phyloP scores from a whole-genome alignment of 1,140 invertebrate species.

The Drosophila arizonae region DNA sequence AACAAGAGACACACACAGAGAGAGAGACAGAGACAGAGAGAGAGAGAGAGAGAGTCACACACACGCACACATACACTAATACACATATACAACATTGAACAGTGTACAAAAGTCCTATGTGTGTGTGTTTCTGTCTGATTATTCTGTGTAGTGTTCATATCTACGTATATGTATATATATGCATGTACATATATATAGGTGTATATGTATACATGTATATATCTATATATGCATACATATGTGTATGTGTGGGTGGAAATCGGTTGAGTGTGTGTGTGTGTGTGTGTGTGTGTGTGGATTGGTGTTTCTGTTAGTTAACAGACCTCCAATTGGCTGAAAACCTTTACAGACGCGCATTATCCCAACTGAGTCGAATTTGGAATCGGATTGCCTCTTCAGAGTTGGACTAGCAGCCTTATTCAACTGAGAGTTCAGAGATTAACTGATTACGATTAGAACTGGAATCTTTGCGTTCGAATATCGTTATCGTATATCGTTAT shows the following conservation, averaged over 20 bases:
- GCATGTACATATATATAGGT: background rate
- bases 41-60: conserved; percentile 31
- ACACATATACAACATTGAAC: conserved; percentile 78
- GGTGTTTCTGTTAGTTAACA: background rate
- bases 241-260: background rate
- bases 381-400: background rate
- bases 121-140: conserved; percentile 16
- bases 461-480: too few species aligned
- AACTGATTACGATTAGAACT: too few species aligned
- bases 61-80: conserved; percentile 65
- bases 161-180: background rate
- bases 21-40: background rate
- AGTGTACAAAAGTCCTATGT: conserved; percentile 46
- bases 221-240: background rate
- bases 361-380: background rate
- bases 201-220: background rate
- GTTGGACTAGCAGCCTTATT: background rate
- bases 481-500: too few species aligned
- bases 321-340: background rate
- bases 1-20: conserved; percentile 5
- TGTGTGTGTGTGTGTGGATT: conserved; percentile 9
- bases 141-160: conserved; percentile 3
- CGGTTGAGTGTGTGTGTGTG: background rate
- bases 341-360: conserved; percentile 5
- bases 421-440: background rate